A percentile compares a stretch with the other conserved stretches of the same genome.
These are phyloP conservation scores for Halictus rubicundus DNA, from an alignment of 1,140 invertebrate genomes.

Conservation along the genomic window DNA sequence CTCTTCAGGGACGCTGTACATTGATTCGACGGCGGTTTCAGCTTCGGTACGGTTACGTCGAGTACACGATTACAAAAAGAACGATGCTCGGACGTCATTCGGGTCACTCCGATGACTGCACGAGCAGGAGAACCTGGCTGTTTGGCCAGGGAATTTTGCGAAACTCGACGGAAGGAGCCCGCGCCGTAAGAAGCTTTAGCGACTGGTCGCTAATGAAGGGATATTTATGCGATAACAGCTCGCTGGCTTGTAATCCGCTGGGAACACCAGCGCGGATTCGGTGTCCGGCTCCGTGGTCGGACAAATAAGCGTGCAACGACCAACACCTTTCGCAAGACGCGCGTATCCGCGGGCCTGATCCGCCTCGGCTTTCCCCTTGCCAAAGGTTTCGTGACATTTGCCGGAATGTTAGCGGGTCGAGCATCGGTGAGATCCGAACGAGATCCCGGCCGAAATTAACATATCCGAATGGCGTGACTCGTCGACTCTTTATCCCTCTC, in stretches of 20 bases:
- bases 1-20: too few relatives aligned
- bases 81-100: too few relatives aligned
- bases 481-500: neutral
- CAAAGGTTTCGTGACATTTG: constrained; percentile 54
- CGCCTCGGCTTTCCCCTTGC: constrained; percentile 15
- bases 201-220: constrained; percentile 23
- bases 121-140: neutral
- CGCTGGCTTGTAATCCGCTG: constrained; percentile 3
- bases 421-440: constrained; percentile 1
- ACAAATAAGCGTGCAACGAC: constrained; percentile 6
- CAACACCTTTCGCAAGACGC: neutral
- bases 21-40: too few relatives aligned
- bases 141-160: constrained; percentile 3
- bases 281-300: neutral
- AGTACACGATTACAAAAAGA: too few relatives aligned
- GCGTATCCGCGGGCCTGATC: neutral
- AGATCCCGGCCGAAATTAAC: neutral
- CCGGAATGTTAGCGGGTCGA: constrained; percentile 48
- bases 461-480: neutral
- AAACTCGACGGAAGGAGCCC: neutral
- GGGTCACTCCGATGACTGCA: too few relatives aligned
- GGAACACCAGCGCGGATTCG: constrained; percentile 8
- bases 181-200: neutral
- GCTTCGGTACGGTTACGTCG: too few relatives aligned
- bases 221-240: constrained; percentile 29